Percentiles rank a stretch among this genome's conserved stretches.
These are phyloP conservation scores for Leptosomus discolor DNA, from an alignment of 2,113 vertebrate species.

Conservation along the genomic window DNA sequence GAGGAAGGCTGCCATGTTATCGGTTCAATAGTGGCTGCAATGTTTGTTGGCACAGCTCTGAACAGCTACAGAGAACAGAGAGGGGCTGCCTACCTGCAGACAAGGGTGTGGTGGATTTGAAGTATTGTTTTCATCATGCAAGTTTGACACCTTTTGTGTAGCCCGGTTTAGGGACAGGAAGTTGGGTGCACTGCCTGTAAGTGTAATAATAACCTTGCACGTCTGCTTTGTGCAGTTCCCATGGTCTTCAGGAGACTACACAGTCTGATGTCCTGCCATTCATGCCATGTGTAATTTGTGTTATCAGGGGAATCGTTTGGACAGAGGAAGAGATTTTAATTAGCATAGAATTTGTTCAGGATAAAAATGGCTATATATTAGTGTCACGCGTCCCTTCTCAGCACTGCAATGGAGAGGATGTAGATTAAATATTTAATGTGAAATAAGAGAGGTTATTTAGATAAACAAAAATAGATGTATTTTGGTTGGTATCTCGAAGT, in stretches of 20 bases:
- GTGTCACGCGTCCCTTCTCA: background rate
- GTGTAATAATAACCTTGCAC: background rate
- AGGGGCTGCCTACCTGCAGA: background rate
- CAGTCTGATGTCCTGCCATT: background rate
- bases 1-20: background rate
- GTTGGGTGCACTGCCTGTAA: background rate
- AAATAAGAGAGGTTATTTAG: background rate
- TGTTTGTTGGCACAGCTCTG: background rate
- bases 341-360: background rate
- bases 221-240: background rate
- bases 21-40: background rate
- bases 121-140: accelerated
- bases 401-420: background rate
- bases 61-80: background rate
- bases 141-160: background rate
- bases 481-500: background rate
- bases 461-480: background rate
- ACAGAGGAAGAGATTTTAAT: slow-evolving; percentile 32
- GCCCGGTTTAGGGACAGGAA: background rate
- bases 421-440: background rate
- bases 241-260: background rate
- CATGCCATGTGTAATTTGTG: background rate
- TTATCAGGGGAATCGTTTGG: background rate
- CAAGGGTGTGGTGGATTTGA: background rate
- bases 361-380: background rate